Evolutionary conservation across 2,113 vertebrate species (phyloP).

Genomic region (Paradisaea rubra): DNA sequence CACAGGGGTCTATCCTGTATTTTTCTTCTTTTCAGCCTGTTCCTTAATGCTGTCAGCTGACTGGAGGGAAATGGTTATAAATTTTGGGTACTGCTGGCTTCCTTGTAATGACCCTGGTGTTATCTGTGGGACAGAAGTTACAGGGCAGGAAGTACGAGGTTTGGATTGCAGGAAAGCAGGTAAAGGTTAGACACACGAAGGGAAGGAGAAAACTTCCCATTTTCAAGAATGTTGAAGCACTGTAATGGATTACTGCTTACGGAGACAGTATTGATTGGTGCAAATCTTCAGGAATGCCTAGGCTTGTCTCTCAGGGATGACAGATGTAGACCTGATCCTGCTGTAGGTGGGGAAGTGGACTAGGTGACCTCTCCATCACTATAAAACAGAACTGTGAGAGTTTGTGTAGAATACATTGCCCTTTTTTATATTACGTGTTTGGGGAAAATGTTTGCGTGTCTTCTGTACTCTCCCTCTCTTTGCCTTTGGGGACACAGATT

Average conservation of each 20-base stretch:
- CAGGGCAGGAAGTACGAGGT: background rate
- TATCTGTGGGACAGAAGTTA: background rate
- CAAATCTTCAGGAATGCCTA: background rate
- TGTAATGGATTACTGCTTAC: background rate
- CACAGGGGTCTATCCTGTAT: background rate
- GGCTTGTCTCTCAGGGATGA: background rate
- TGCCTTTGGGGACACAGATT: background rate
- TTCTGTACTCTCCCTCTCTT: background rate
- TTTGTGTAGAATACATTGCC: background rate
- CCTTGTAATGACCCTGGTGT: background rate
- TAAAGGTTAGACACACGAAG: accelerated
- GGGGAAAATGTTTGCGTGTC: background rate
- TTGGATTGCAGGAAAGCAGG: background rate
- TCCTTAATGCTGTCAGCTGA: background rate
- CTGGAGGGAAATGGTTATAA: background rate
- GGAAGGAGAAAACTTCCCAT: background rate
- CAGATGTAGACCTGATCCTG: background rate
- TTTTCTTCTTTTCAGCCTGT: background rate
- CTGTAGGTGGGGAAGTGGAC: background rate
- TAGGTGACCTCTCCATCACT: background rate
- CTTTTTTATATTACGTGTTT: accelerated
- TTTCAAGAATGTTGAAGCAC: background rate
- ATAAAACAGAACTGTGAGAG: background rate
- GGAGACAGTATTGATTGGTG: background rate
- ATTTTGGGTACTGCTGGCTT: background rate